phyloP scores from a whole-genome alignment of 1,140 invertebrate species.

The Catajapyx aquilonaris region DNA sequence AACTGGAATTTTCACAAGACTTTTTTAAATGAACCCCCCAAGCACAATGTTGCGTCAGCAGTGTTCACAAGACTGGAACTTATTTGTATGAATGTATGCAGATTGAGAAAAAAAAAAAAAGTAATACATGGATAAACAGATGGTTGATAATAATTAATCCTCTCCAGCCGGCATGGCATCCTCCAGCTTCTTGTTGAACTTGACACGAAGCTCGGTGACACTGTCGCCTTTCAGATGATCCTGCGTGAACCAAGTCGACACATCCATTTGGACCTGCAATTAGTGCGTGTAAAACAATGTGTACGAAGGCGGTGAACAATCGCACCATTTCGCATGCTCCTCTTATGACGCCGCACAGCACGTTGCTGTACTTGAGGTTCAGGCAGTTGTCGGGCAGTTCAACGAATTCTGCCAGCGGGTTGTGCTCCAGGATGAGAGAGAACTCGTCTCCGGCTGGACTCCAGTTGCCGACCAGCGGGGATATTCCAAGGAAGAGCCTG shows the following conservation, averaged over 20 bases:
- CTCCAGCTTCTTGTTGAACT: slow-evolving; percentile 86
- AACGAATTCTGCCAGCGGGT: slow-evolving; percentile 95
- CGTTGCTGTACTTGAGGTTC: slow-evolving; percentile 80
- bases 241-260: slow-evolving; percentile 44
- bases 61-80: neutral
- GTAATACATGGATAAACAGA: neutral
- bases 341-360: slow-evolving; percentile 78
- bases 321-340: slow-evolving; percentile 95
- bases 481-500: slow-evolving; percentile 79
- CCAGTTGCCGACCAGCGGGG: slow-evolving; percentile 81
- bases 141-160: slow-evolving; percentile 39
- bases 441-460: slow-evolving; percentile 87
- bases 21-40: neutral
- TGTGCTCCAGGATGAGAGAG: slow-evolving; percentile 82
- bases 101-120: neutral
- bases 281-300: slow-evolving; percentile 26
- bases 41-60: too few species aligned
- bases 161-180: slow-evolving; percentile 95
- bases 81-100: slow-evolving; percentile 1
- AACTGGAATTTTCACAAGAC: neutral
- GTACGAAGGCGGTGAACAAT: slow-evolving; percentile 22
- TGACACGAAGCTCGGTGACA: slow-evolving; percentile 82
- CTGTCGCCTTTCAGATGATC: slow-evolving; percentile 91
- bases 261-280: slow-evolving; percentile 45
- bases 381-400: slow-evolving; percentile 78